Conservation (phyloP, 2,888 invertebrate genomes). For the Amblyjoppa fuscipennis region DNA sequence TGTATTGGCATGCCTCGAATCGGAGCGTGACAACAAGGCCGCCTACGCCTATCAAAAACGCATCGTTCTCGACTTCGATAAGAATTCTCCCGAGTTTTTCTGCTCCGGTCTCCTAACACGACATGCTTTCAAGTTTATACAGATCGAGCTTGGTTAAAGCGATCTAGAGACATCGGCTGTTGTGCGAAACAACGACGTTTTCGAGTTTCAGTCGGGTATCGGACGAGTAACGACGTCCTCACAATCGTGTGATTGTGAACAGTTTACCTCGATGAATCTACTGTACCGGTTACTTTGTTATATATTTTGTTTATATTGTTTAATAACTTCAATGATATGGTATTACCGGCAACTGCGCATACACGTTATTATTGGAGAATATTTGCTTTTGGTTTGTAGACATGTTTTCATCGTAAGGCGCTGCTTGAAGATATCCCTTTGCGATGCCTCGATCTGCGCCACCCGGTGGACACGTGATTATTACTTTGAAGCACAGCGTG, state of each 20-base stretch:
- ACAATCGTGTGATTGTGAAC: constrained; percentile 45
- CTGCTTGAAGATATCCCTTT: constrained; percentile 37
- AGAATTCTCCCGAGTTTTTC: neutral
- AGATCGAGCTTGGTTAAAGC: neutral
- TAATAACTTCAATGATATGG: neutral
- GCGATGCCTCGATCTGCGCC: constrained; percentile 50
- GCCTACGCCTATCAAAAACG: constrained; percentile 54
- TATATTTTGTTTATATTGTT: neutral
- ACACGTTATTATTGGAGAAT: neutral
- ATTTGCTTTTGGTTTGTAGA: constrained; percentile 25
- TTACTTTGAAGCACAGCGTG: constrained; percentile 44
- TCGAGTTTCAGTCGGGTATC: neutral
- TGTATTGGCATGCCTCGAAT: constrained; percentile 42
- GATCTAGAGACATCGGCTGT: neutral
- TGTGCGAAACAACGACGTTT: neutral
- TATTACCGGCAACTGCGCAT: neutral
- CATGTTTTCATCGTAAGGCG: constrained; percentile 50
- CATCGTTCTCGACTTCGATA: neutral
- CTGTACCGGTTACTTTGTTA: constrained; percentile 49
- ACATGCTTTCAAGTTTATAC: neutral
- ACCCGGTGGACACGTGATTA: constrained; percentile 58
- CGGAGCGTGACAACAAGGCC: constrained; percentile 62
- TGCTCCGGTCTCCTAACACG: constrained; percentile 2
- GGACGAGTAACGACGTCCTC: constrained; percentile 13
- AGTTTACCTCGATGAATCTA: constrained; percentile 47